Evolutionary conservation across 2,888 invertebrate genomes (phyloP).

Genomic region (Nemapogon koenigi): DNA sequence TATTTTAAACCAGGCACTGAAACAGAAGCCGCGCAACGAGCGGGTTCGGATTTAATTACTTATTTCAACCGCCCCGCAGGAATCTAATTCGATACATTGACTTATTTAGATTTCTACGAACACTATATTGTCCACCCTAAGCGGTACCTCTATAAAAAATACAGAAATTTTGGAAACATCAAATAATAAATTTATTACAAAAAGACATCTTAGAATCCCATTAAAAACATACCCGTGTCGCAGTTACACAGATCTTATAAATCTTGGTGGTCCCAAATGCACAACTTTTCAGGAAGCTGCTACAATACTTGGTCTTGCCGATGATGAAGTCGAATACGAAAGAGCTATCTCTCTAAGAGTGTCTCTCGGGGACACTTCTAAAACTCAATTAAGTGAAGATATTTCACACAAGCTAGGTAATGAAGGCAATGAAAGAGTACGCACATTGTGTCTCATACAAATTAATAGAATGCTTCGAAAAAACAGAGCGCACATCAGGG

Average conservation of each 20-base stretch:
- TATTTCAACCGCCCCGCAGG: constrained; percentile 9
- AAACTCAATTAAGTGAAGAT: background rate
- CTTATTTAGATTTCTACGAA: constrained; percentile 12
- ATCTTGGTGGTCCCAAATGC: constrained; percentile 14
- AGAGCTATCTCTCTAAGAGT: no score
- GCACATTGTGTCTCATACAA: background rate
- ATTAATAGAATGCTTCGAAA: constrained; percentile 1
- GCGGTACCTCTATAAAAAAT: no score
- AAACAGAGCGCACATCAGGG: no score
- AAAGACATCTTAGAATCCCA: constrained; percentile 8
- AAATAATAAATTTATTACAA: constrained; percentile 3
- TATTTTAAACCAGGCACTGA: constrained; percentile 15
- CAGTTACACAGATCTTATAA: constrained; percentile 12
- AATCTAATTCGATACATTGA: constrained; percentile 11
- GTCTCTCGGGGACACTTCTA: background rate
- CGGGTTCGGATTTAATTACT: background rate
- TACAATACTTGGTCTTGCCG: constrained; percentile 12
- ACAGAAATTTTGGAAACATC: background rate
- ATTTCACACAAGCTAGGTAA: background rate
- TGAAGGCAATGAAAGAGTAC: background rate
- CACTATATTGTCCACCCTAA: background rate
- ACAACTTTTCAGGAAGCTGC: constrained; percentile 16
- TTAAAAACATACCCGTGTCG: constrained; percentile 11
- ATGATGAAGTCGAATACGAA: constrained; percentile 14
- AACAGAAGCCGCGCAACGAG: background rate